Conservation (phyloP, 2,888 invertebrate genomes). For the Stenoptilia bipunctidactyla region DNA sequence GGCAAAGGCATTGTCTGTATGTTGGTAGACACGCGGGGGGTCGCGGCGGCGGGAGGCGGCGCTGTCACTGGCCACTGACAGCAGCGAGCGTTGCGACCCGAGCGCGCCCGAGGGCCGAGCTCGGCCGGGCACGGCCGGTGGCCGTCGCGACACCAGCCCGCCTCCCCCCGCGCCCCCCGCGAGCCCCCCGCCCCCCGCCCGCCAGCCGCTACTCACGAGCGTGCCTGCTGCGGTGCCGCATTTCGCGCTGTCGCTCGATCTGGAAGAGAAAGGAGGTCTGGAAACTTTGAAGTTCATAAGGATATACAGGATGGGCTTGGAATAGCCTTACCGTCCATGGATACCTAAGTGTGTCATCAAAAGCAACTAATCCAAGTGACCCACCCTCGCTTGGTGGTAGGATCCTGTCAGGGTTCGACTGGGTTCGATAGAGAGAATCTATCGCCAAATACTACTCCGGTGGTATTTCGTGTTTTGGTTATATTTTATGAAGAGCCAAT, state of each 20-base stretch:
- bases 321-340: too few species aligned
- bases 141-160: constrained; percentile 31
- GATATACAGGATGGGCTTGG: too few species aligned
- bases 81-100: constrained; percentile 62
- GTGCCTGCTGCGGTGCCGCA: too few species aligned
- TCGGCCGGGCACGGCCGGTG: constrained; percentile 37
- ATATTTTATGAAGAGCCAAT: too few species aligned
- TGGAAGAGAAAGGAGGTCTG: constrained; percentile 24
- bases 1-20: constrained; percentile 59
- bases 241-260: constrained; percentile 78
- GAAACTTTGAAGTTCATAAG: too few species aligned
- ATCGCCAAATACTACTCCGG: too few species aligned
- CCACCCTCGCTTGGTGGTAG: too few species aligned
- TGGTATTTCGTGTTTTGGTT: too few species aligned
- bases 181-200: constrained; percentile 68
- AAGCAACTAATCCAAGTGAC: too few species aligned
- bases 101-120: constrained; percentile 31
- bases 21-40: constrained; percentile 42
- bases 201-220: constrained; percentile 65
- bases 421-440: too few species aligned
- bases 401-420: too few species aligned
- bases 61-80: constrained; percentile 66
- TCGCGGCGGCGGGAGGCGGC: constrained; percentile 52
- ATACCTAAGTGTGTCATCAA: too few species aligned
- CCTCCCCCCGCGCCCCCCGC: constrained; percentile 37